phyloP scores from a whole-genome alignment of 1,140 invertebrate species.

The Apis florea region DNA sequence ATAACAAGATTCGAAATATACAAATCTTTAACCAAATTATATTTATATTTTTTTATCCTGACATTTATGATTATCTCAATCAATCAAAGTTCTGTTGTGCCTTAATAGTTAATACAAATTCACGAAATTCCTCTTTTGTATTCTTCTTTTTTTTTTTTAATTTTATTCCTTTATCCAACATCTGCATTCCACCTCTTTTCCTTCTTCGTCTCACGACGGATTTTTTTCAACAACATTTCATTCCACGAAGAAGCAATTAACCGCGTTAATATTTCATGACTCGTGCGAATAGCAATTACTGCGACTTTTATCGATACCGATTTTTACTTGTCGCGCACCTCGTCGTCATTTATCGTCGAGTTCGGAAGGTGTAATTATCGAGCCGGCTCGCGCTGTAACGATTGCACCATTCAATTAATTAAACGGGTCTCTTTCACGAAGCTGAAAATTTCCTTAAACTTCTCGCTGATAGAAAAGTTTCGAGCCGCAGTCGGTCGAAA shows the following conservation, averaged over 20 bases:
- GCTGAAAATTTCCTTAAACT: neutral
- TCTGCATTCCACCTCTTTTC: accelerated
- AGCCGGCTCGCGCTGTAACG: neutral
- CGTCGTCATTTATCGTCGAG: neutral
- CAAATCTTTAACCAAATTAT: no score
- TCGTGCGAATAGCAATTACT: neutral
- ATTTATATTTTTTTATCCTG: no score
- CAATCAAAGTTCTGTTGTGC: no score
- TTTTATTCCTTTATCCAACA: neutral
- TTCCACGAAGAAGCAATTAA: neutral
- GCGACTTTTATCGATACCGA: neutral
- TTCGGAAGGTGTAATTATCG: constrained; percentile 2
- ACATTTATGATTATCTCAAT: no score
- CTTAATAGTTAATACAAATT: no score
- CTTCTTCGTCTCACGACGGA: no score
- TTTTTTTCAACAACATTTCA: neutral
- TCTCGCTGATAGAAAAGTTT: constrained; percentile 10
- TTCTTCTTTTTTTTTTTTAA: no score
- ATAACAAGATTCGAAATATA: no score
- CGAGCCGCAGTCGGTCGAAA: neutral
- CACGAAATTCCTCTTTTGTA: no score
- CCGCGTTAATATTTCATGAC: neutral
- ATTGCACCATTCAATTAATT: constrained; percentile 20
- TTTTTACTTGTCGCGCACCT: neutral
- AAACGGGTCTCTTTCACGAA: neutral